Conservation (phyloP, 2,888 invertebrate genomes). For the Drosophila anomelani region DNA sequence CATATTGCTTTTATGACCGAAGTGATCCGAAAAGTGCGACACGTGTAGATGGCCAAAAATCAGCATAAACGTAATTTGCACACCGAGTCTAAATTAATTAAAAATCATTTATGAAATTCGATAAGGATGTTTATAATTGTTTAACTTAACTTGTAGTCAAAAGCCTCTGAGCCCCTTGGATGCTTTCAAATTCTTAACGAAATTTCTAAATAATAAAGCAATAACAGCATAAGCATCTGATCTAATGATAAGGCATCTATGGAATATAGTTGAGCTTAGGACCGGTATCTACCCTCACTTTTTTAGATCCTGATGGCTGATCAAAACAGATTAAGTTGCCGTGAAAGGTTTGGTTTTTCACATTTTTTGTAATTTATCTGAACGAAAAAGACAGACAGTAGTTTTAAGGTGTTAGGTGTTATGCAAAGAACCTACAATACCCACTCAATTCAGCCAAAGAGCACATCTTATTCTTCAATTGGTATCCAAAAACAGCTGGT, state of each 20-base stretch:
- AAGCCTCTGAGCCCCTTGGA: no score
- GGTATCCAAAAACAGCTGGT: not conserved
- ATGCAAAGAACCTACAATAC: no score
- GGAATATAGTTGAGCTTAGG: not conserved
- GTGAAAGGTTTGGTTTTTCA: no score
- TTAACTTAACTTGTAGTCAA: no score
- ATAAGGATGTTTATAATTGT: not conserved
- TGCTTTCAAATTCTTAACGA: no score
- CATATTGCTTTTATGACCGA: slow-evolving; percentile 54
- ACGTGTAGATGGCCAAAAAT: slow-evolving; percentile 36
- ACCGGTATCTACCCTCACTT: not conserved
- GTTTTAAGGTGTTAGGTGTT: no score
- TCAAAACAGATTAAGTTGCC: not conserved
- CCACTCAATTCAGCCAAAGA: no score
- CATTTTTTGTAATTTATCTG: no score
- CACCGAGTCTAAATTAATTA: not conserved
- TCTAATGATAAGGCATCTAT: not conserved
- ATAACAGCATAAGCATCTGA: not conserved
- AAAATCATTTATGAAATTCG: not conserved
- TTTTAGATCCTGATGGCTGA: not conserved
- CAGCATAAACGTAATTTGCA: slow-evolving; percentile 26
- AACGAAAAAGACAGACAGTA: no score
- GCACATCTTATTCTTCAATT: no score
- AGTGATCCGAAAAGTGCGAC: slow-evolving; percentile 3
- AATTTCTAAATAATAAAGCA: no score